These are phyloP conservation scores for Adrianichthys oophorus DNA, from an alignment of 2,797 vertebrate genomes.

Conservation along the genomic window DNA sequence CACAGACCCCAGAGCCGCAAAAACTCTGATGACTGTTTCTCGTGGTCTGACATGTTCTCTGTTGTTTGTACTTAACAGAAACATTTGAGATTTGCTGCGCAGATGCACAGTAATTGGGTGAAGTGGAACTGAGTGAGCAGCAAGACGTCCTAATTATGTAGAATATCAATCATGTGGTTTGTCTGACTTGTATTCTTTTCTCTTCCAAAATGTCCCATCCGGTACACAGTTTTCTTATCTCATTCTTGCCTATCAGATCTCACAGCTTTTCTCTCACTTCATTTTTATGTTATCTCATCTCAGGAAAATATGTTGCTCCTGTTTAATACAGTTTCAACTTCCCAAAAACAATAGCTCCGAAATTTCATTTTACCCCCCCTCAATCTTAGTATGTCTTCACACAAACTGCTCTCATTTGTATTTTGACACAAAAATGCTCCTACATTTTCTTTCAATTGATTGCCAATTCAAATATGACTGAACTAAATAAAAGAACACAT, in stretches of 20 bases:
- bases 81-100: conserved; percentile 34
- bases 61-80: no score
- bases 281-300: neutral
- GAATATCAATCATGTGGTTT: conserved; percentile 11
- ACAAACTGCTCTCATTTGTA: no score
- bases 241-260: neutral
- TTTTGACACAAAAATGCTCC: no score
- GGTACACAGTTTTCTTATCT: neutral
- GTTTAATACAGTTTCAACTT: no score
- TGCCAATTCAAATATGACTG: no score
- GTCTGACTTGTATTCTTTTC: conserved; percentile 2
- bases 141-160: conserved; percentile 32
- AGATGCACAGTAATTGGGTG: conserved; percentile 43
- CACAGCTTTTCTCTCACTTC: neutral
- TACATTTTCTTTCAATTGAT: no score
- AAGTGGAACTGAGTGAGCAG: conserved; percentile 28
- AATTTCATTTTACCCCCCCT: no score
- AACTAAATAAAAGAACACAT: no score
- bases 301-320: no score
- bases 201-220: neutral
- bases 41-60: conserved; percentile 8
- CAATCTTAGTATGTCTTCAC: no score
- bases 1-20: conserved; percentile 54
- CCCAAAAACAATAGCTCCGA: no score
- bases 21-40: conserved; percentile 11